Conservation (phyloP, 2,113 vertebrate genomes). For the Plecturocebus donacophilus region DNA sequence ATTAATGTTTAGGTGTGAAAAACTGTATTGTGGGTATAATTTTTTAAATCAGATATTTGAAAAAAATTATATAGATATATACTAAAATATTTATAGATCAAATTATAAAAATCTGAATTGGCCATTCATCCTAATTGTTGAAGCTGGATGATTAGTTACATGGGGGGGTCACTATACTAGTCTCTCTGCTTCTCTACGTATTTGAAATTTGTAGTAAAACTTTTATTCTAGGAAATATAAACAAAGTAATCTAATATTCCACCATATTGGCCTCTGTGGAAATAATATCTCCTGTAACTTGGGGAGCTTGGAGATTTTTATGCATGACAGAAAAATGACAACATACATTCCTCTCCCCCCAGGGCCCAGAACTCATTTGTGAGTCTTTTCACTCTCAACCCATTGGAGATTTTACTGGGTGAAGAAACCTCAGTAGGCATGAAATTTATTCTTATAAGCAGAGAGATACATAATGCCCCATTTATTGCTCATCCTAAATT, state of each 20-base stretch:
- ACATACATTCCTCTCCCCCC: no score
- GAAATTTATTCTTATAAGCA: neutral
- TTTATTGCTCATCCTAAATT: neutral
- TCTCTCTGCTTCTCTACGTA: neutral
- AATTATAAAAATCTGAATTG: neutral
- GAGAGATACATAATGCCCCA: neutral
- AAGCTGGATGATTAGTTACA: neutral
- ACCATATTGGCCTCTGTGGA: neutral
- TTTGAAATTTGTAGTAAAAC: neutral
- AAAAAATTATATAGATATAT: neutral
- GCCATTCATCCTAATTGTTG: neutral
- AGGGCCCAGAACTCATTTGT: neutral
- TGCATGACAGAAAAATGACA: neutral
- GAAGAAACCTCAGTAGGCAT: neutral
- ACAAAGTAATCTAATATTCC: neutral
- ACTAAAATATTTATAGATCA: neutral
- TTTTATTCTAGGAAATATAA: neutral
- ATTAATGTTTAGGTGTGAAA: neutral
- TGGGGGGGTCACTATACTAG: neutral
- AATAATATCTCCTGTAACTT: neutral
- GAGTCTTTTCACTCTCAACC: neutral
- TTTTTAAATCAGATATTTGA: neutral
- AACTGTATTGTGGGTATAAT: neutral
- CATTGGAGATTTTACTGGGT: neutral
- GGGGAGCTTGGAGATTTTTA: neutral